Evolutionary conservation across 2,113 vertebrate species (phyloP).

Genomic region (Leptosomus discolor): DNA sequence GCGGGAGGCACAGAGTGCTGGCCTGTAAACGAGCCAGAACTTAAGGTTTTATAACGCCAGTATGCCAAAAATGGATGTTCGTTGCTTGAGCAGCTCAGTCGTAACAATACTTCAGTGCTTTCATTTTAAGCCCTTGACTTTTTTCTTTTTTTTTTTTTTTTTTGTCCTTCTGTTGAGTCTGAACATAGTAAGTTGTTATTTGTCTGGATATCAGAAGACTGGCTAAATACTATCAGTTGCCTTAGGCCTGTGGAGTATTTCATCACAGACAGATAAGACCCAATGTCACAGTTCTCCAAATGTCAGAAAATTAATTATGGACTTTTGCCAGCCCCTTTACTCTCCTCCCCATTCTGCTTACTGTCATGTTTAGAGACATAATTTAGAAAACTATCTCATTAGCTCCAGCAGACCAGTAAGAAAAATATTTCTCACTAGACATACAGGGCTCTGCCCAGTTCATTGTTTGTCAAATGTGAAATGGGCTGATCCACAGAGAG

Average conservation of each 20-base stretch:
- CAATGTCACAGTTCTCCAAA: constrained; percentile 53
- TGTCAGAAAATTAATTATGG: constrained; percentile 48
- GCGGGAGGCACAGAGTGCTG: not conserved
- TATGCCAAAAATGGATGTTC: not conserved
- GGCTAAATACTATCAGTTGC: not conserved
- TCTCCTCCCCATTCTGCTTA: not conserved
- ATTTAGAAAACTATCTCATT: constrained; percentile 5
- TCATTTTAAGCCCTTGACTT: not conserved
- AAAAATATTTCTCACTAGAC: not conserved
- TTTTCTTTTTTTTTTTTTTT: not conserved
- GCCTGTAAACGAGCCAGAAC: not conserved
- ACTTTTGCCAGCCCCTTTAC: constrained; percentile 6
- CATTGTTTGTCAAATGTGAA: not conserved
- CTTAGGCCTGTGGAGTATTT: not conserved
- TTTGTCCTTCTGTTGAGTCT: not conserved
- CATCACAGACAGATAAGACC: not conserved
- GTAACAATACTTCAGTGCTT: not conserved
- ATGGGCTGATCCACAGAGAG: not conserved
- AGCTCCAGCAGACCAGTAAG: not conserved
- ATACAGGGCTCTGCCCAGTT: not conserved
- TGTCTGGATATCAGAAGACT: not conserved
- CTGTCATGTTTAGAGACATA: constrained; percentile 17
- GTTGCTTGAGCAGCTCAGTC: not conserved
- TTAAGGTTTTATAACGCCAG: not conserved
- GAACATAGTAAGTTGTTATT: not conserved